Evolutionary conservation across 2,888 invertebrate genomes (phyloP).

Genomic region (Cerastoderma edule): DNA sequence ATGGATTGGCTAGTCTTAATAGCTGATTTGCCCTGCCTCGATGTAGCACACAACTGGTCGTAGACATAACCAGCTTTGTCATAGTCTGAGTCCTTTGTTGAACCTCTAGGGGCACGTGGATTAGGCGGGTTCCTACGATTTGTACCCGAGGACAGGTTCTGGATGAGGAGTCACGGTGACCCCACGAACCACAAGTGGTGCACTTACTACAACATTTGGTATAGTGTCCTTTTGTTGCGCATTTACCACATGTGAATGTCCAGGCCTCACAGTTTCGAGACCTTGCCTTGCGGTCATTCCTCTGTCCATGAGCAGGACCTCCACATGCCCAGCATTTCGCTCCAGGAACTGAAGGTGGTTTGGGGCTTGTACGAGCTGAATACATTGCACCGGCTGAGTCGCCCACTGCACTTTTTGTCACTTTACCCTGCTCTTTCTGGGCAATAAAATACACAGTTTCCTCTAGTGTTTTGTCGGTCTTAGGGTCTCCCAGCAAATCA

Average conservation of each 20-base stretch:
- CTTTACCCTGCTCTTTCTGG: no score
- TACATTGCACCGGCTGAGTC: constrained; percentile 38
- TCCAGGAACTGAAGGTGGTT: not conserved
- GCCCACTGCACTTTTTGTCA: constrained; percentile 52
- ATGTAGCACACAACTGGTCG: constrained; percentile 25
- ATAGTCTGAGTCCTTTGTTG: constrained; percentile 7
- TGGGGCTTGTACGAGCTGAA: constrained; percentile 1
- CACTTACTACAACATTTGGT: not conserved
- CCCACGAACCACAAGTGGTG: constrained; percentile 19
- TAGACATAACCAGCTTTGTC: constrained; percentile 22
- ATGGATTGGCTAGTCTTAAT: no score
- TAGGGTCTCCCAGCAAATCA: no score
- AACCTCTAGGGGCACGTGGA: not conserved
- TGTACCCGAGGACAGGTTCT: constrained; percentile 14
- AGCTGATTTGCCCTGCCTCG: no score
- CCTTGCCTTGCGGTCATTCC: constrained; percentile 34
- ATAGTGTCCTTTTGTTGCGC: constrained; percentile 26
- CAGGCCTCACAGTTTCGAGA: constrained; percentile 32
- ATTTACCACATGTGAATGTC: constrained; percentile 41
- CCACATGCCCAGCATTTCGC: constrained; percentile 30
- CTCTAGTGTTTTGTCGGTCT: no score
- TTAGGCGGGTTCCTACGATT: not conserved
- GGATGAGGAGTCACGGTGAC: constrained; percentile 14
- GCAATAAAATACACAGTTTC: no score
- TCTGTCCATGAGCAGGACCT: constrained; percentile 32